Evolutionary conservation across 2,888 invertebrate genomes (phyloP), one percentile per base, ranked within the genome.

Genomic region (Ophion obscuratus): DNA sequence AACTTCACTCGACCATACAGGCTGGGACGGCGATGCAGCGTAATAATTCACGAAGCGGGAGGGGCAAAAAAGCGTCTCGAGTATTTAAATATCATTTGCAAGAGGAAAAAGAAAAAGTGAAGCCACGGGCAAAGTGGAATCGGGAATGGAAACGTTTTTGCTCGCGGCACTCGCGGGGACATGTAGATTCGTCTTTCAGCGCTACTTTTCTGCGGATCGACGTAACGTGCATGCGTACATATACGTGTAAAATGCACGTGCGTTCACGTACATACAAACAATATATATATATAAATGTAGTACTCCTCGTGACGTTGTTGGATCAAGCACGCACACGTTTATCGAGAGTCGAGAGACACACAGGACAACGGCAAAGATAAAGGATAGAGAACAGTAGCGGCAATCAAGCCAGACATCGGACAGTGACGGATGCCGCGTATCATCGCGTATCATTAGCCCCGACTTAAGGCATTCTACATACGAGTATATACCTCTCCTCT

Each of bases 351-450:
- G 79, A 77, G 73, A 47, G 64, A 53, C 36, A 61, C 83, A 57
- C 81, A 78, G 86, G 85, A 87, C 86, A 85, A 88, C 81, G 91
- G 88, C 87, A 73, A 87, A 92, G 91, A 92, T 92, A 92, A 92
- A 92, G 91, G 91, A 92, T 90, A 92, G 92, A 90, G 92, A 93
- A 93, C 93, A 92, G 93, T 93, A 93, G 93, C 92, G 89, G 92
- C 93, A 93, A 93, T 93, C 93, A 93, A 91, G 92, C 88, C 90
- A 91, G 90, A 92, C 92, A 92, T 93, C 92, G 90, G 93, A 93
- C 93, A 93, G 93, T 93, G 93, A 93, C 93, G 93, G 92, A 93
- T 93, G 93, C 92, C 91, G 92, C 91, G 91, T 93, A 93, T 93
- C 92, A 93, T 93, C 92, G 92, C 92, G 93, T 92, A 92, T 93